phyloP scores from a whole-genome alignment of 2,113 vertebrate species.

The Myiagra hebetior region DNA sequence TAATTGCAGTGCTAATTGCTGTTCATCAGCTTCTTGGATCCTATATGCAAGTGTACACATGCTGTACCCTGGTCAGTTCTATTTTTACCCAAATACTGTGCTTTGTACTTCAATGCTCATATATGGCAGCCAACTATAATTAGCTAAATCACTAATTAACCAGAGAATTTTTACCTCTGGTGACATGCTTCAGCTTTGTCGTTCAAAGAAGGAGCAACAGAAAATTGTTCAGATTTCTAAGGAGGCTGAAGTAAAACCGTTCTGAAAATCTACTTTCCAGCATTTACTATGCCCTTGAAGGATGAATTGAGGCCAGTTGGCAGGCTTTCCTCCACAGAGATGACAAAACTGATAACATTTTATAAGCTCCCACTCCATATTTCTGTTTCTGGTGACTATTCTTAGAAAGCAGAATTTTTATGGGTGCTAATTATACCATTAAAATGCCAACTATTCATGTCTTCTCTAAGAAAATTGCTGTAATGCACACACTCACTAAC shows the following conservation, averaged over 20 bases:
- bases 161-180: not conserved
- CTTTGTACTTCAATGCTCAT: not conserved
- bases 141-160: not conserved
- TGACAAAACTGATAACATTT: not conserved
- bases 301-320: conserved; percentile 20
- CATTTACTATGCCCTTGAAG: not conserved
- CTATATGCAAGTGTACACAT: not conserved
- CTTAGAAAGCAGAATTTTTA: not conserved
- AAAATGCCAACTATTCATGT: not conserved
- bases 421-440: not conserved
- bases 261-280: not conserved
- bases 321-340: not conserved
- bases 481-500: not conserved
- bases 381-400: not conserved
- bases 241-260: not conserved
- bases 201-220: not conserved
- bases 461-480: not conserved
- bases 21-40: not conserved
- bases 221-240: not conserved
- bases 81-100: not conserved
- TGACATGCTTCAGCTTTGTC: not conserved
- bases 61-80: not conserved
- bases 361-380: not conserved
- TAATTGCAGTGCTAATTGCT: not conserved
- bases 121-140: not conserved